Evolutionary conservation across 2,797 vertebrate genomes (phyloP).

Genomic region (Neoniphon sammara): DNA sequence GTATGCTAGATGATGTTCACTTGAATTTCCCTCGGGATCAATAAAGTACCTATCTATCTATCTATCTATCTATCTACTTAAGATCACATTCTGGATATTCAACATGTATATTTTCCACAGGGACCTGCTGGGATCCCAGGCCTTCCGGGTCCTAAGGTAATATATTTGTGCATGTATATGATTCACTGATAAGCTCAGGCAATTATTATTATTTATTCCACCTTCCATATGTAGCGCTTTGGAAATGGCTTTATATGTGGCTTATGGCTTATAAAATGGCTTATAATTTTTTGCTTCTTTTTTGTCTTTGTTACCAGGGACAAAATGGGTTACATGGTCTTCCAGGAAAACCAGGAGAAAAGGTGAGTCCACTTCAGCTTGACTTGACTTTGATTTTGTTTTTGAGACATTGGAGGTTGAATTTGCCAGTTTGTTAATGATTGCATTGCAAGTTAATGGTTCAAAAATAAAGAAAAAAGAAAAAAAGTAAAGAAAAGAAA

Average conservation of each 20-base stretch:
- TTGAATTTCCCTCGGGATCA: too few species aligned
- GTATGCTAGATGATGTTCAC: too few species aligned
- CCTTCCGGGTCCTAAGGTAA: constrained; percentile 81
- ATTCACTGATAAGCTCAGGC: neutral
- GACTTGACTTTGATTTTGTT: neutral
- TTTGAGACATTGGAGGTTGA: neutral
- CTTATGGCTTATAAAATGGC: neutral
- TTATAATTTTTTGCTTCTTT: neutral
- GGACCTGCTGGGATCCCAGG: constrained; percentile 79
- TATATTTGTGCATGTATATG: neutral
- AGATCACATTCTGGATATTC: too few species aligned
- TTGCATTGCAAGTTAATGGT: too few species aligned
- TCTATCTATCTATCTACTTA: too few species aligned
- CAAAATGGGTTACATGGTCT: constrained; percentile 59
- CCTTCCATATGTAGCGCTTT: too few species aligned
- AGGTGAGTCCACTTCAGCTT: constrained; percentile 59
- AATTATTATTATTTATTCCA: neutral
- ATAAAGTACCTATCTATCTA: too few species aligned
- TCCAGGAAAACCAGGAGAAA: constrained; percentile 64
- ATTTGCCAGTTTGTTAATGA: too few species aligned
- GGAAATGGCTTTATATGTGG: too few species aligned
- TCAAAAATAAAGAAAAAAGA: too few species aligned
- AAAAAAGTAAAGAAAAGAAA: too few species aligned
- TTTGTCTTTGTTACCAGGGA: constrained; percentile 58
- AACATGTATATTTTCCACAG: constrained; percentile 59